Base-by-base conservation (phyloP, 2,888 invertebrate genomes). In the Lamellibrachia satsuma region DNA sequence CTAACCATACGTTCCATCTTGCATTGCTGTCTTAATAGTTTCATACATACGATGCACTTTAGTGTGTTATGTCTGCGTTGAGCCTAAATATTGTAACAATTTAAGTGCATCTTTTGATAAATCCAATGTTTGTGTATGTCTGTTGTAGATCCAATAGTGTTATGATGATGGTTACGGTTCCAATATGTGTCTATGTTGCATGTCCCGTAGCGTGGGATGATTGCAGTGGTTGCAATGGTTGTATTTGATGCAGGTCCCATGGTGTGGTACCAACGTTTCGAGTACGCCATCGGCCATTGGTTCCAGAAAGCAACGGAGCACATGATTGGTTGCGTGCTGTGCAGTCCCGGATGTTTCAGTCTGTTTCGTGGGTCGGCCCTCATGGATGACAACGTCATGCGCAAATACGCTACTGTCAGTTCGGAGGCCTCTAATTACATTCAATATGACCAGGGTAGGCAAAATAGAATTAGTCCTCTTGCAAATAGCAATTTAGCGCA, bases 211-310 rank as follows among this genome's bases (percentile, higher is more conserved):
- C n/a, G 11, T 75, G 22, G 15, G 6, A 22, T 15, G 75, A 22
- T 91, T 91, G 6, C 6, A 91, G 52, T 52, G 39, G 52, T 39
- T 52, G 51, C 90, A 22, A 22, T 15, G n/a, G 91, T 91, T 91
- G n/a, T 51, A 91, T n/a, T 15, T 57, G 90, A 39, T 91, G 52
- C 90, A 97, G 98, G 99, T 93, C 98, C 98, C 0, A 99, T 99
- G 99, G 98, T 99, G 93, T 99, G 99, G 99, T 99, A 99, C 96
- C 99, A 99, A 97, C 98, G 98, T 97, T 99, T 99, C 97, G 99
- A 99, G 97, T 99, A 99, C 96, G 99, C 99, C 91, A 99, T 99
- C 96, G 99, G 99, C 95, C 99, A 99, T 98, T 99, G 99, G 99
- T 98, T 99, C 96, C 99, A 99, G 97, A 99, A 99, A 97, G 99